Evolutionary conservation across 2,113 vertebrate genomes (phyloP), one percentile per base, ranked within the genome.

Genomic region (Chaetodon trifascialis): DNA sequence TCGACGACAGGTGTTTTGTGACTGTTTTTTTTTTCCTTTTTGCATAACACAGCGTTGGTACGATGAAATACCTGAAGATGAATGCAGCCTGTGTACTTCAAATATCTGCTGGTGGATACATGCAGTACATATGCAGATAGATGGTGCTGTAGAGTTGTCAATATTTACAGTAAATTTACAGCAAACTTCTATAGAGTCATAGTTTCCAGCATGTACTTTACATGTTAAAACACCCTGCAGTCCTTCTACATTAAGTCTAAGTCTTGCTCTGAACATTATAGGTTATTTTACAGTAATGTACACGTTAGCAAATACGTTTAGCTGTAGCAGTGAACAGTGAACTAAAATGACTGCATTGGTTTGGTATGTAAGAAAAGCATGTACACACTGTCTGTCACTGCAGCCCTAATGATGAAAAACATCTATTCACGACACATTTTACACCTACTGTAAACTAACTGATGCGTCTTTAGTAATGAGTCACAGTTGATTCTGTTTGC

Each of bases 1-100:
- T 11, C 30, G 42, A 23, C 65, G 84, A 67, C 72, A 87, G 81
- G 62, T 81, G 79, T 74, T 79, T 76, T 21, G 63, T 42, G 16
- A 40, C 11, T 38, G 36, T n/a, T 30, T 7, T 6, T 6, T 42
- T 6, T 42, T 6, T 42, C 5, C 5, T n/a, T 36, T 83, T 70
- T 47, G 74, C 36, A 23, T n/a, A 54, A 71, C 64, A 66, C 64
- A 30, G 5, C 34, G 40, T 38, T 30, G 30, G 74, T 40, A 64
- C 71, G 44, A 69, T 64, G 59, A 4, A 10, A 30, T 30, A 30
- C 38, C 21, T 38, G 6, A 17, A 72, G 69, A 11, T 52, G 44
- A 4, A 58, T 0, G 30, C 9, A 55, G 38, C 38, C 38, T 4
- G 38, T 40, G 8, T 40, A 40, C 5, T 40, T 40, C 5, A 5